Percentiles rank a stretch among this genome's conserved stretches.
These are phyloP conservation scores for Serinus canaria DNA, from an alignment of 2,113 vertebrate genomes.

Conservation along the genomic window DNA sequence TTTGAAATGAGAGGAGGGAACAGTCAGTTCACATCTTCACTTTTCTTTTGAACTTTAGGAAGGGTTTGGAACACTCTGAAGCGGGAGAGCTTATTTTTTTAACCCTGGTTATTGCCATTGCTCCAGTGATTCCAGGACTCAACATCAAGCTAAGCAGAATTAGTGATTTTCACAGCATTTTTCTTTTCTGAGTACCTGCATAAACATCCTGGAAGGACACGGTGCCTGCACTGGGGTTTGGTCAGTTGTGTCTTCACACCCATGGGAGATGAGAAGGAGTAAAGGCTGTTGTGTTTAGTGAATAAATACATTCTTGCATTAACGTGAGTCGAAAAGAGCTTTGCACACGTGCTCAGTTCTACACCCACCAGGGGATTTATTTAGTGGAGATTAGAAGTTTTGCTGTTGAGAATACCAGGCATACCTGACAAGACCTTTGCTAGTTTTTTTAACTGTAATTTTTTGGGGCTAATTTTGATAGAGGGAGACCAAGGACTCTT, in stretches of 20 bases:
- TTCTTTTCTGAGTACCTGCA: not conserved
- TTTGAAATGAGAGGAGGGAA: not conserved
- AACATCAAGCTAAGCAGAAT: not conserved
- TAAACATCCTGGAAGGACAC: not conserved
- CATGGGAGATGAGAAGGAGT: not conserved
- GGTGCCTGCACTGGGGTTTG: fast-evolving
- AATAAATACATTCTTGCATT: not conserved
- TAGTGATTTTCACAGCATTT: not conserved
- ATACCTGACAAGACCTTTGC: not conserved
- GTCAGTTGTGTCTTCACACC: not conserved
- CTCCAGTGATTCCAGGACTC: not conserved
- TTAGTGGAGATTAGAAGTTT: not conserved
- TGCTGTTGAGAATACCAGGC: not conserved
- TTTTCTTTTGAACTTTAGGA: not conserved
- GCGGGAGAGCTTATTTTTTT: not conserved
- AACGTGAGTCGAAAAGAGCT: not conserved
- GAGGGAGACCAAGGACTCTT: not conserved
- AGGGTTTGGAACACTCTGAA: not conserved
- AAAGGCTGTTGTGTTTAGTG: not conserved
- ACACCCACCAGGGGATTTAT: not conserved
- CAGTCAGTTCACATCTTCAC: not conserved
- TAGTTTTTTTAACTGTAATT: not conserved
- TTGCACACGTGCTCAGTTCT: not conserved
- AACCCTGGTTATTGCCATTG: not conserved
- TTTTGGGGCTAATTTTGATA: not conserved